These are phyloP conservation scores for Rotaria socialis DNA, from an alignment of 2,888 invertebrate genomes.

Conservation along the genomic window DNA sequence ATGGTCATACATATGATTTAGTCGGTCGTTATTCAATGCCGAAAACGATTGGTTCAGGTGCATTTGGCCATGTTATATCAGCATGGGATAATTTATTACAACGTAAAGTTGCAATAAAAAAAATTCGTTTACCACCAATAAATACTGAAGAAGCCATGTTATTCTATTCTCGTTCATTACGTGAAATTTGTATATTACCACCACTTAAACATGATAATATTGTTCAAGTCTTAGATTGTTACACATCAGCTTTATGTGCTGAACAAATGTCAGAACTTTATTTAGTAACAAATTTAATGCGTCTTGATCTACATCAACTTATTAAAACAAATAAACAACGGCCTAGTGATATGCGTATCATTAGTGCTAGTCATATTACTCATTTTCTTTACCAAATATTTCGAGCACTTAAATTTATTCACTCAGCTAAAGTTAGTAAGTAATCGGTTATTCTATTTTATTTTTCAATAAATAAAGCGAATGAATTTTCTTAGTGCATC, in stretches of 20 bases:
- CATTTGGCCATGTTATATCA: slow-evolving; percentile 29
- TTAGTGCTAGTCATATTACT: slow-evolving; percentile 47
- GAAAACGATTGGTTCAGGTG: neutral
- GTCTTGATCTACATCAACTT: slow-evolving; percentile 48
- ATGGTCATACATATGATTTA: neutral
- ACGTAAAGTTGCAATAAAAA: slow-evolving; percentile 46
- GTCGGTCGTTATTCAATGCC: neutral
- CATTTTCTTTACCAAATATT: slow-evolving; percentile 49
- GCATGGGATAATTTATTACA: slow-evolving; percentile 39
- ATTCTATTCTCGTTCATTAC: slow-evolving; percentile 42
- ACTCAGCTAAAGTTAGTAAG: slow-evolving; percentile 49
- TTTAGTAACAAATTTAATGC: slow-evolving; percentile 48
- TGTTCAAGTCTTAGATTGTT: slow-evolving; percentile 51
- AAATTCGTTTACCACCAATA: slow-evolving; percentile 39
- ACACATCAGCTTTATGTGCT: slow-evolving; percentile 48
- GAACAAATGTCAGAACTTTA: slow-evolving; percentile 42
- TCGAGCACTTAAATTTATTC: slow-evolving; percentile 49
- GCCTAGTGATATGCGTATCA: slow-evolving; percentile 28
- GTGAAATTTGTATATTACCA: slow-evolving; percentile 47
- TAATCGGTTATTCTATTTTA: neutral
- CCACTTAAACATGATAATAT: slow-evolving; percentile 48
- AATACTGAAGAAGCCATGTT: neutral
- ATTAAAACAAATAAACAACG: slow-evolving; percentile 41
- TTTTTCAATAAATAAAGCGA: slow-evolving; percentile 51
- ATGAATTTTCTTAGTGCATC: slow-evolving; percentile 74